Evolutionary conservation across 2,888 invertebrate species (phyloP).

Genomic region (Lasioglossum oenotherae): DNA sequence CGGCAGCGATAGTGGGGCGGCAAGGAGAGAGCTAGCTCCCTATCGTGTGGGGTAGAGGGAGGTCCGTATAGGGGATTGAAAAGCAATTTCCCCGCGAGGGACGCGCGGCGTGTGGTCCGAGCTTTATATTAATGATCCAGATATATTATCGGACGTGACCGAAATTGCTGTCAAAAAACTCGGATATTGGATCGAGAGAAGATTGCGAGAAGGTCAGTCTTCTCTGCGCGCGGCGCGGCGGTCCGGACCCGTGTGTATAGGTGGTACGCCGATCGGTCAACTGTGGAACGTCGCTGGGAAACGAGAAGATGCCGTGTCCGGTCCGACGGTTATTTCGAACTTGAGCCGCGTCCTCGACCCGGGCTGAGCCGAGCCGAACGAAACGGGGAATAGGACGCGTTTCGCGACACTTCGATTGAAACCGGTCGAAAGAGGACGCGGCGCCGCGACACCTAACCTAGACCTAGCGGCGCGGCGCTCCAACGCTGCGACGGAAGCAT

Average conservation of each 20-base stretch:
- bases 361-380: background rate
- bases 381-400: background rate
- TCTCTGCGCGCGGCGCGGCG: conserved; percentile 46
- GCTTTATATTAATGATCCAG: conserved; percentile 85
- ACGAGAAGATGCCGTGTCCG: conserved; percentile 26
- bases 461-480: background rate
- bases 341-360: conserved; percentile 10
- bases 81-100: conserved; percentile 84
- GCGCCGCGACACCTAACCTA: background rate
- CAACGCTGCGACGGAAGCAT: background rate
- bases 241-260: conserved; percentile 20
- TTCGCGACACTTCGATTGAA: conserved; percentile 29
- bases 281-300: conserved; percentile 36
- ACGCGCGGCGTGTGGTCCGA: conserved; percentile 78
- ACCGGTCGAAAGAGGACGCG: background rate
- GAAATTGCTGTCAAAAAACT: conserved; percentile 85
- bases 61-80: conserved; percentile 83
- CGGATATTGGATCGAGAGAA: conserved; percentile 84
- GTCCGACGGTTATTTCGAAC: conserved; percentile 39
- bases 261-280: conserved; percentile 63
- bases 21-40: conserved; percentile 39
- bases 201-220: conserved; percentile 82
- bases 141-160: conserved; percentile 85
- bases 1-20: conserved; percentile 13
- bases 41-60: conserved; percentile 61